Percentiles rank a stretch among this genome's conserved stretches.
phyloP scores from a whole-genome alignment of 2,888 invertebrate species.

The Cheiracanthium punctorium region DNA sequence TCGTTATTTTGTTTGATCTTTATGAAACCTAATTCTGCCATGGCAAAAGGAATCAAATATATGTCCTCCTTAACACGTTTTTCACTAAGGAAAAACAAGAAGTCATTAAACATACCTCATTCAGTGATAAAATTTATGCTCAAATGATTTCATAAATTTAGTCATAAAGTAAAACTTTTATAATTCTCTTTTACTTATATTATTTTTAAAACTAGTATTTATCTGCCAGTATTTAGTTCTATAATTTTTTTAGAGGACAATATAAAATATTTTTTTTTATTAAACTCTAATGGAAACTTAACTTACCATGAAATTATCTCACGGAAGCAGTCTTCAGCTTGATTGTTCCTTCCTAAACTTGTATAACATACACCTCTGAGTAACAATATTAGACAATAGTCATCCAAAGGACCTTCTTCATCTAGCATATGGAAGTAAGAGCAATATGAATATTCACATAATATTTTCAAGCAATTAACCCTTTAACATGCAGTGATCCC shows the following conservation, averaged over 20 bases:
- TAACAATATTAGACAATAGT: constrained; percentile 83
- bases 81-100: constrained; percentile 76
- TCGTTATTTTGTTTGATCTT: constrained; percentile 83
- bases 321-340: constrained; percentile 77
- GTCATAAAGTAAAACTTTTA: no score
- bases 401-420: constrained; percentile 73
- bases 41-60: constrained; percentile 89
- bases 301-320: constrained; percentile 61
- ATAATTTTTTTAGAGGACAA: no score
- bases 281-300: background rate
- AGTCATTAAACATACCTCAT: background rate
- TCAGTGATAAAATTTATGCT: background rate
- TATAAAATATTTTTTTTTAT: no score
- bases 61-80: constrained; percentile 87
- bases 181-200: no score
- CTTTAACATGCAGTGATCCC: no score
- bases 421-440: no score
- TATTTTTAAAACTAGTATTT: no score
- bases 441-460: no score
- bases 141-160: no score
- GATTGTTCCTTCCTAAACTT: constrained; percentile 85
- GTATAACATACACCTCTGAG: constrained; percentile 89
- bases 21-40: constrained; percentile 87
- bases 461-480: no score
- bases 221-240: no score